phyloP scores from a whole-genome alignment of 2,888 invertebrate genomes.

The Fabriciana adippe region DNA sequence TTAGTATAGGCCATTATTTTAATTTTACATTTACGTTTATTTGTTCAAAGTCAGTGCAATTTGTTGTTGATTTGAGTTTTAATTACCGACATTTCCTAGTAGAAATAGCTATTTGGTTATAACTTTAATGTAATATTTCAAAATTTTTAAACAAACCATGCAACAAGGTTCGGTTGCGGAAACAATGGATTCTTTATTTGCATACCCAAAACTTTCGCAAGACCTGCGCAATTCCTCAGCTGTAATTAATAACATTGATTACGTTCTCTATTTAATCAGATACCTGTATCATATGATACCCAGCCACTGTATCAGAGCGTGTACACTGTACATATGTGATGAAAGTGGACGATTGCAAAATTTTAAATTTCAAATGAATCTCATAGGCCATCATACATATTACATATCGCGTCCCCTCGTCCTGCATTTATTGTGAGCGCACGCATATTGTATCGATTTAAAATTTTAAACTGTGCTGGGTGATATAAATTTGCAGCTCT shows the following conservation, averaged over 20 bases:
- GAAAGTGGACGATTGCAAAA: constrained; percentile 21
- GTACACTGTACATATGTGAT: constrained; percentile 17
- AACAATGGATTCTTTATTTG: not conserved
- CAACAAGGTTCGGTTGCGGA: too few relatives aligned
- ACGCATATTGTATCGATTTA: constrained; percentile 31
- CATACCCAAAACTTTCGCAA: not conserved
- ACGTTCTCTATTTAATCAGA: constrained; percentile 18
- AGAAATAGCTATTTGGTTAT: too few relatives aligned
- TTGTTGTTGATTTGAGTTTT: too few relatives aligned
- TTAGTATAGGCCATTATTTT: too few relatives aligned
- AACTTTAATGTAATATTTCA: too few relatives aligned
- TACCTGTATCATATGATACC: constrained; percentile 22
- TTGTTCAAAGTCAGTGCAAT: too few relatives aligned
- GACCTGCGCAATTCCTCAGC: not conserved
- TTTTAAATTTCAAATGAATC: constrained; percentile 29
- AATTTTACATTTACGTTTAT: too few relatives aligned
- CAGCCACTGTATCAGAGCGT: constrained; percentile 16
- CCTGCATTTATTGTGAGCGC: constrained; percentile 35
- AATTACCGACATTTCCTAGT: too few relatives aligned
- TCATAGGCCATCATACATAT: constrained; percentile 34
- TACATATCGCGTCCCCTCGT: constrained; percentile 31
- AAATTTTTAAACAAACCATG: too few relatives aligned
- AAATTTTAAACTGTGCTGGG: constrained; percentile 33
- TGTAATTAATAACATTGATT: constrained; percentile 18
- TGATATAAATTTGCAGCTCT: constrained; percentile 20